A percentile compares a stretch with the other conserved stretches of the same genome.
Conservation (phyloP, 1,140 invertebrate species). For the Kradibia gibbosae region DNA sequence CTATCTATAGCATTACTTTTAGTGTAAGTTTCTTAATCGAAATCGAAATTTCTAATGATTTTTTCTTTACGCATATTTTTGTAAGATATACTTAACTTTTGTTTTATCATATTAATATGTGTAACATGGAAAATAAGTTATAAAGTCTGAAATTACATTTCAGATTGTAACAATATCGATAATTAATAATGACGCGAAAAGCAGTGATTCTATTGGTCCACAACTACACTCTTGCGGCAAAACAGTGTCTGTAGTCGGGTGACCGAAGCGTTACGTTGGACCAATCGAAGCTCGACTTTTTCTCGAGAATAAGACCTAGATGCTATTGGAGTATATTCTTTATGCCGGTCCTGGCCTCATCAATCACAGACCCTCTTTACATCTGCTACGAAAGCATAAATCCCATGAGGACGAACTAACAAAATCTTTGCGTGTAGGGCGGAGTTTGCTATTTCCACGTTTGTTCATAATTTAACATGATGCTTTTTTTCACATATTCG, state of each 20-base stretch:
- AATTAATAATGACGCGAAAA: neutral
- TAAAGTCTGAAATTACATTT: too few relatives aligned
- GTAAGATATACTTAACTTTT: too few relatives aligned
- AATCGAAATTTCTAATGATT: too few relatives aligned
- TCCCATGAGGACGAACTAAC: neutral
- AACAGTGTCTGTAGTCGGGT: neutral
- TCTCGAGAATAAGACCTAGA: neutral
- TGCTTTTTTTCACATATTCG: too few relatives aligned
- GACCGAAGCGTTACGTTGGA: neutral
- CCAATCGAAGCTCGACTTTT: neutral
- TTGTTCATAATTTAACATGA: neutral
- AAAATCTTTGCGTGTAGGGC: neutral
- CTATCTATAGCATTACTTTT: too few relatives aligned
- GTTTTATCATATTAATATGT: too few relatives aligned
- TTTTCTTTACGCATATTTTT: too few relatives aligned
- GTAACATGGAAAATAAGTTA: too few relatives aligned
- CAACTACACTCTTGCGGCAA: neutral
- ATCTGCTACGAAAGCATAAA: neutral
- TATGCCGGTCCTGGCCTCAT: neutral
- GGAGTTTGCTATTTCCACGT: conserved; percentile 36
- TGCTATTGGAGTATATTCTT: neutral
- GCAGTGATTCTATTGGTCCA: neutral
- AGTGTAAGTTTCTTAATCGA: too few relatives aligned
- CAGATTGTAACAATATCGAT: too few relatives aligned
- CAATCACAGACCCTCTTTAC: conserved; percentile 1